Evolutionary conservation across 2,113 vertebrate genomes (phyloP), one percentile per base, ranked within the genome.

Genomic region (Rhea americana): DNA sequence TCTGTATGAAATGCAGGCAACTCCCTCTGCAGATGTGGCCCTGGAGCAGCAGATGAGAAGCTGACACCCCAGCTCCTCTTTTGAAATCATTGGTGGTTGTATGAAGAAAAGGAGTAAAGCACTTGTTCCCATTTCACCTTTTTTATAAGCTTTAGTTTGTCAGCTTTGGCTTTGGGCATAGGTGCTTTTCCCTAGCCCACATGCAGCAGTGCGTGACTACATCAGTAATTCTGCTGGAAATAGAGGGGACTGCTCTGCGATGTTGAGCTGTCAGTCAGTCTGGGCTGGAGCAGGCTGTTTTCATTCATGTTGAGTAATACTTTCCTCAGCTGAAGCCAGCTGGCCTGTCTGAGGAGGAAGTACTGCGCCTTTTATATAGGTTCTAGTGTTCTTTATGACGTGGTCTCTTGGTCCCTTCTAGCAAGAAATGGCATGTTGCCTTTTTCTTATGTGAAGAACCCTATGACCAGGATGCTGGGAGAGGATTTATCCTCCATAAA

Each of bases 381-480:
- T 73, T 30, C 5, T 0, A 30, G 13, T 90, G 35, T 3, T 45
- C 26, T 71, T 41, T 76, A 59, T 43, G n/a, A 32, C 18, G 28
- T 8, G 5, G 1, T 80, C 30, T 35, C 35, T 11, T 56, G 16
- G 53, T 78, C 30, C 13, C 6, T 8, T 79, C 3, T 11, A 48
- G 28, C 28, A 80, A 74, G 67, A 91, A 93, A 55, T 41, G 20
- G 3, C 17, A 10, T 14, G 32, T 28, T 66, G 9, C 13, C 25
- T 74, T 77, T 62, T 85, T 39, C 48, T 61, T 43, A 13, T 25
- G 53, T 83, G 73, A 37, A 71, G 24, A 92, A 39, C 43, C 2
- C 1, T 28, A 28, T 9, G 45, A 62, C 19, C 3, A 3, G 56
- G 15, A 13, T 5, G 1, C 0, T 71, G 30, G 70, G 71, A 78